Evolutionary conservation across 2,797 vertebrate genomes (phyloP), one percentile per base, ranked within the genome.

Genomic region (Thalassophryne amazonica): DNA sequence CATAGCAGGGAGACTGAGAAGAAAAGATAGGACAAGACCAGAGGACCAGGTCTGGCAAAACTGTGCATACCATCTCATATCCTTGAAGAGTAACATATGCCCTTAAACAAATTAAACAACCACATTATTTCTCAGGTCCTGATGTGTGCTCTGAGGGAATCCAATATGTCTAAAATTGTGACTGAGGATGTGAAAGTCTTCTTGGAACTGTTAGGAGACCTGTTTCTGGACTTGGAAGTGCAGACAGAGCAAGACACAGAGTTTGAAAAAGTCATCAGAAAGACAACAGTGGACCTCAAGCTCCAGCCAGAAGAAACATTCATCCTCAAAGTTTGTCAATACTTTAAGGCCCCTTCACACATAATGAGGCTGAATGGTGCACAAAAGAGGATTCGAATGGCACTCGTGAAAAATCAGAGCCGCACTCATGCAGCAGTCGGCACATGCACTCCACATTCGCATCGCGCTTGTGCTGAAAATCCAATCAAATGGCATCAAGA

Each of bases 281-380:
- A 91, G 33, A 88, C 91, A 38, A 90, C 89, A 20, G 61, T 91
- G 57, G 89, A 94, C 62, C 93, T 94, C 22, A 76, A 29, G 51
- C 91, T 94, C 29, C 91, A 95, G 75, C 87, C 93, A 0, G 92
- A 97, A 81, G 92, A 96, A 56, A 88, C 81, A 54, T 96, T 96
- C 69, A 81, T 94, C 57, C 89, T 95, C 52, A 92, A 93, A 88
- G 94, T 96, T 80, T 24, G 45, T 33, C 11, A 19, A 31, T 10
- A 2, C n/a, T n/a, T n/a, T n/a, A n/a, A n/a, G n/a, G n/a, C n/a
- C n/a, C n/a, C n/a, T n/a, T n/a, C n/a, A n/a, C n/a, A n/a, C n/a
- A n/a, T n/a, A n/a, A n/a, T n/a, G n/a, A n/a, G n/a, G n/a, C n/a
- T n/a, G n/a, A n/a, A n/a, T n/a, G n/a, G n/a, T n/a, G n/a, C n/a